A percentile compares a stretch with the other conserved stretches of the same genome.
phyloP scores from a whole-genome alignment of 2,888 invertebrate species.

The Melinaea menophilus region DNA sequence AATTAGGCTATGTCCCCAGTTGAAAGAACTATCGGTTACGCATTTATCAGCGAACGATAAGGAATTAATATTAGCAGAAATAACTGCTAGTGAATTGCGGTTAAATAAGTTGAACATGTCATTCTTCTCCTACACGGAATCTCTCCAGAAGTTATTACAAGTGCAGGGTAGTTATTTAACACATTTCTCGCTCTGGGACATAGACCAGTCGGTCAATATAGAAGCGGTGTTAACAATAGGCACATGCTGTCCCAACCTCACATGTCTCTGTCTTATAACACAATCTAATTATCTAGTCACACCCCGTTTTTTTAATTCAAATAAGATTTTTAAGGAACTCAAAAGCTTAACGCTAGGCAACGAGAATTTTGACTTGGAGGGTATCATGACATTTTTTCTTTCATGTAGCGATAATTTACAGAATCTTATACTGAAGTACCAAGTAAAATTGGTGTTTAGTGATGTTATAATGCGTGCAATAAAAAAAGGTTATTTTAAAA shows the following conservation, averaged over 20 bases:
- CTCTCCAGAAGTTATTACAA: slow-evolving; percentile 57
- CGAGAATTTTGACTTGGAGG: slow-evolving; percentile 61
- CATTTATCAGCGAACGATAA: slow-evolving; percentile 67
- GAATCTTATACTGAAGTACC: slow-evolving; percentile 64
- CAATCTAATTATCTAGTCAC: slow-evolving; percentile 61
- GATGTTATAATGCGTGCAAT: slow-evolving; percentile 54
- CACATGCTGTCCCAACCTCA: slow-evolving; percentile 61
- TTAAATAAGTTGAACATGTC: slow-evolving; percentile 63
- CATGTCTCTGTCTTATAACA: slow-evolving; percentile 63
- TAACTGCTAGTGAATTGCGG: slow-evolving; percentile 57
- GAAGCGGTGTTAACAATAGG: slow-evolving; percentile 64
- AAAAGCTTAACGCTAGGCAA: slow-evolving; percentile 64
- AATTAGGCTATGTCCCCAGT: slow-evolving; percentile 63
- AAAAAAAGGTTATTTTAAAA: slow-evolving; percentile 56
- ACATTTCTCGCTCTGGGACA: slow-evolving; percentile 70
- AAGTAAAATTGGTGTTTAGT: slow-evolving; percentile 62
- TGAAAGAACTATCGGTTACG: slow-evolving; percentile 66
- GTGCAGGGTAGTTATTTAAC: slow-evolving; percentile 66
- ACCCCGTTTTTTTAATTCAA: slow-evolving; percentile 54
- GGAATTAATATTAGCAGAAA: slow-evolving; percentile 65
- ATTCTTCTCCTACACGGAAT: slow-evolving; percentile 65
- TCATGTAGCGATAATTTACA: slow-evolving; percentile 59
- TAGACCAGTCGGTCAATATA: slow-evolving; percentile 61
- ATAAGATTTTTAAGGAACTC: slow-evolving; percentile 58
- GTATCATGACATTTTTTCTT: slow-evolving; percentile 60